phyloP scores from a whole-genome alignment of 2,113 vertebrate species.

The Todiramphus saurophagus region DNA sequence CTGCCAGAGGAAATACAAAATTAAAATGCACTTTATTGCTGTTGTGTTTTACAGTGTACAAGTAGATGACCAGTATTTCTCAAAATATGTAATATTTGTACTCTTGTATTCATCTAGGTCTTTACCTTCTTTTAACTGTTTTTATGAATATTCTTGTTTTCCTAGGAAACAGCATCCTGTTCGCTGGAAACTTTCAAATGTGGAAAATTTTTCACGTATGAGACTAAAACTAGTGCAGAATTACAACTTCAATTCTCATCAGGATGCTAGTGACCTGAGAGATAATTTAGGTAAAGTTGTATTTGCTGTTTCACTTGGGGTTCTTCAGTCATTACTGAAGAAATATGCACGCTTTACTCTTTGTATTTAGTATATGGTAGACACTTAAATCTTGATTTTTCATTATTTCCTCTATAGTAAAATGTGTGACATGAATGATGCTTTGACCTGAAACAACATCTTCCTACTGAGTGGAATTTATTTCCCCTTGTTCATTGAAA shows the following conservation, averaged over 20 bases:
- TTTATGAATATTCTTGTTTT: slow-evolving; percentile 21
- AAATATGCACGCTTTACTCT: neutral
- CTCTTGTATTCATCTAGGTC: neutral
- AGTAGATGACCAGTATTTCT: neutral
- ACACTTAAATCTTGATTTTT: neutral
- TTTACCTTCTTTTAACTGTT: neutral
- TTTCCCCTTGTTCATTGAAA: neutral
- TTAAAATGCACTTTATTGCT: neutral
- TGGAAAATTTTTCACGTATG: slow-evolving; percentile 97
- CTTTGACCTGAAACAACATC: neutral
- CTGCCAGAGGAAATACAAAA: neutral
- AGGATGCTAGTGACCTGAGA: slow-evolving; percentile 91
- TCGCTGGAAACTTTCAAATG: slow-evolving; percentile 92
- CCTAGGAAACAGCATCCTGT: slow-evolving; percentile 79
- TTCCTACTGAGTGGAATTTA: neutral
- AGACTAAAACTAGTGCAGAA: slow-evolving; percentile 91
- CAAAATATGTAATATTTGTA: neutral
- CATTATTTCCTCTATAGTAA: neutral
- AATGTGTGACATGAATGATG: neutral
- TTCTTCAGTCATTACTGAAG: neutral
- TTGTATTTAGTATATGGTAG: neutral
- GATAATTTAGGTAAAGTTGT: slow-evolving; percentile 89
- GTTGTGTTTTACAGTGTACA: neutral
- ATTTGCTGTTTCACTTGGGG: neutral
- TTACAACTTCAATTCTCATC: slow-evolving; percentile 87